Percentiles rank a stretch among this genome's conserved stretches.
These are phyloP conservation scores for Aricia agestis DNA, from an alignment of 1,140 invertebrate genomes.

Conservation along the genomic window DNA sequence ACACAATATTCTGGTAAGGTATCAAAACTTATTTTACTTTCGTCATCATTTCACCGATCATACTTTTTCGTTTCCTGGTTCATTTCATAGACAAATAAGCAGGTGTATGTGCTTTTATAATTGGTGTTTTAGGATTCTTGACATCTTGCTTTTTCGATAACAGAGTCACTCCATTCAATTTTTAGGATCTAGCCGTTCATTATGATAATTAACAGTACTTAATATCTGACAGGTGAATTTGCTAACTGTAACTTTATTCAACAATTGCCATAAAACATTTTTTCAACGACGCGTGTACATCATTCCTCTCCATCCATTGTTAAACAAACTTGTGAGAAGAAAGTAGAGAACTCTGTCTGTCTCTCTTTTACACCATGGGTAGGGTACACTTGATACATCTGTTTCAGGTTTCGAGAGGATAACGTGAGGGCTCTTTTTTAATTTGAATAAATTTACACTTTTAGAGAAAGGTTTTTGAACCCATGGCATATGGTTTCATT, in stretches of 20 bases:
- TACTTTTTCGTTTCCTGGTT: too few relatives aligned
- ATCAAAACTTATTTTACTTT: too few relatives aligned
- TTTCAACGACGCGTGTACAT: conserved; percentile 32
- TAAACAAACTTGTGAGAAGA: conserved; percentile 29
- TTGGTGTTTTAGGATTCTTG: too few relatives aligned
- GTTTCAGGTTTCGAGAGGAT: conserved; percentile 35
- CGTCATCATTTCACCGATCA: too few relatives aligned
- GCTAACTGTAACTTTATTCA: background rate
- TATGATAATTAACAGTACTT: too few relatives aligned
- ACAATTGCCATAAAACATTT: conserved; percentile 27
- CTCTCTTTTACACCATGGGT: conserved; percentile 15
- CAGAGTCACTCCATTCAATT: too few relatives aligned
- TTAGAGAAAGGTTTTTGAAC: conserved; percentile 54
- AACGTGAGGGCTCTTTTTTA: conserved; percentile 47
- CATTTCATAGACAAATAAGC: too few relatives aligned
- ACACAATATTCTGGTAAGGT: too few relatives aligned
- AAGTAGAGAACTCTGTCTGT: background rate
- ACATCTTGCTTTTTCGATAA: too few relatives aligned
- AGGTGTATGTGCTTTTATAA: too few relatives aligned
- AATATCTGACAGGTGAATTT: background rate
- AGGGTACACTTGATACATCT: conserved; percentile 20
- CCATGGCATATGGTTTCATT: conserved; percentile 12
- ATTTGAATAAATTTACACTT: conserved; percentile 67
- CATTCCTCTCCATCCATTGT: conserved; percentile 33
- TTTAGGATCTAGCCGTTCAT: too few relatives aligned